A percentile compares a stretch with the other conserved stretches of the same genome.
These are phyloP conservation scores for Teleogryllus oceanicus DNA, from an alignment of 2,888 invertebrate species.

Conservation along the genomic window DNA sequence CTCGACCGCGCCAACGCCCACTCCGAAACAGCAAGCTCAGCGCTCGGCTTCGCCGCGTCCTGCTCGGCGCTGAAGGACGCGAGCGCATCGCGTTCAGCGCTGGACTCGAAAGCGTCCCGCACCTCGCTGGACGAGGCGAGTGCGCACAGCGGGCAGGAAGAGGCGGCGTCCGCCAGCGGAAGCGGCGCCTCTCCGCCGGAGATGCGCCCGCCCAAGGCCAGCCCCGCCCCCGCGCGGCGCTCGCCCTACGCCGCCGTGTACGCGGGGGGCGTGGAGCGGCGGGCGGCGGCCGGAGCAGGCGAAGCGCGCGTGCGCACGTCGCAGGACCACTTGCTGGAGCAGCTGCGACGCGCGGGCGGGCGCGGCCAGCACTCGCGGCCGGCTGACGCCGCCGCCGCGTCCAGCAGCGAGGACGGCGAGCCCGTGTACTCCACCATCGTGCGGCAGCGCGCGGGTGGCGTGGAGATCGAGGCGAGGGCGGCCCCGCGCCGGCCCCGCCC, in stretches of 20 bases:
- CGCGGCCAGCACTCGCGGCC: neutral
- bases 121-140: no score
- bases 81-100: no score
- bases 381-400: neutral
- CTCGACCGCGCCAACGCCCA: no score
- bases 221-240: no score
- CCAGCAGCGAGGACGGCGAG: neutral
- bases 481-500: neutral
- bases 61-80: no score
- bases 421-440: neutral
- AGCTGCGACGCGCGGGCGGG: neutral
- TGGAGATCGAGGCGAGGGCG: neutral
- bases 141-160: neutral
- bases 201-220: no score
- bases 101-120: no score
- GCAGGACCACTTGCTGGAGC: neutral
- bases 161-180: neutral
- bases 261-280: neutral
- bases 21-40: no score
- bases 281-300: neutral
- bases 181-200: no score
- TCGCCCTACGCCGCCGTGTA: neutral
- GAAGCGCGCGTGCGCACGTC: neutral
- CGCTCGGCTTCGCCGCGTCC: no score
- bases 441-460: neutral